phyloP scores from a whole-genome alignment of 2,888 invertebrate genomes.

The Harpalus rufipes region DNA sequence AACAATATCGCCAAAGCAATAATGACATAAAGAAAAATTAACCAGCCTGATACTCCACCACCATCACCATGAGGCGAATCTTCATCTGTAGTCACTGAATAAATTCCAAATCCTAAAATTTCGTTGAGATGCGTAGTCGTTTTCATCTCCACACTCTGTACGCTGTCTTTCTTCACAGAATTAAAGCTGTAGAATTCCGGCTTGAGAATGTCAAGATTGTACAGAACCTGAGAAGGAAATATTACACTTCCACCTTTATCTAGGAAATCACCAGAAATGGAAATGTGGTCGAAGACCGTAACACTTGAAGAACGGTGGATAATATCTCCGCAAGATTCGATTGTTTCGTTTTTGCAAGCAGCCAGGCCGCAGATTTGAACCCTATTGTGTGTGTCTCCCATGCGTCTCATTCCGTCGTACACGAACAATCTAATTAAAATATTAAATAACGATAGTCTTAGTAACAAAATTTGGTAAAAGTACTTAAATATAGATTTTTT shows the following conservation, averaged over 20 bases:
- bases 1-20: conserved; percentile 12
- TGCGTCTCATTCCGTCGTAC: conserved; percentile 28
- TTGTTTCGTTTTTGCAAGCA: conserved; percentile 48
- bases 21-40: conserved; percentile 5
- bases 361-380: conserved; percentile 63
- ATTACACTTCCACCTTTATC: conserved; percentile 37
- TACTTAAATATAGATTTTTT: too few species aligned
- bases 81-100: conserved; percentile 23
- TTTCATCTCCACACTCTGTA: conserved; percentile 14
- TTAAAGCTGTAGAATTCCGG: neutral
- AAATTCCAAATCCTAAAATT: conserved; percentile 51
- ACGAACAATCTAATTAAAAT: neutral
- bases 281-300: conserved; percentile 8
- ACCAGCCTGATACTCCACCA: neutral
- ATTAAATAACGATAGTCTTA: neutral
- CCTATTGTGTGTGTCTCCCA: neutral
- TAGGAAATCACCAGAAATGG: conserved; percentile 34
- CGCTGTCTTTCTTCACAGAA: neutral
- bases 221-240: conserved; percentile 34
- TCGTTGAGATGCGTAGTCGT: conserved; percentile 8
- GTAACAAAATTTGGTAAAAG: too few species aligned
- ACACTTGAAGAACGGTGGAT: neutral
- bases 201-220: neutral
- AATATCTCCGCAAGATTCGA: conserved; percentile 56
- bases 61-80: neutral